A percentile compares a stretch with the other conserved stretches of the same genome.
Conservation (phyloP, 2,113 vertebrate species). For the Oceanites oceanicus region DNA sequence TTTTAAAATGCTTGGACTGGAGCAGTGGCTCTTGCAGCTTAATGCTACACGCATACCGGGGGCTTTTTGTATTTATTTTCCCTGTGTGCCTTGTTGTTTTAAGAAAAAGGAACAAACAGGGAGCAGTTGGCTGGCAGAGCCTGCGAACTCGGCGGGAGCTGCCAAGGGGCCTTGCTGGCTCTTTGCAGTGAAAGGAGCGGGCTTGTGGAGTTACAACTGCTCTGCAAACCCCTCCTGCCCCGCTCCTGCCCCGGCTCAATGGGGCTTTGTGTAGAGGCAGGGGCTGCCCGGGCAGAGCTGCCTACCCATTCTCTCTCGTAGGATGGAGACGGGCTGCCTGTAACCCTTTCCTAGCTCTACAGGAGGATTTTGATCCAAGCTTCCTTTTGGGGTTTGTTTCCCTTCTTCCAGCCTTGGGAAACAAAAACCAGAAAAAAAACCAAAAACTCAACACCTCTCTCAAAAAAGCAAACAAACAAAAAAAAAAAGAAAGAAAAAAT, state of each 20-base stretch:
- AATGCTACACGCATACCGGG: slow-evolving; percentile 11
- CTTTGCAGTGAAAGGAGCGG: slow-evolving; percentile 18
- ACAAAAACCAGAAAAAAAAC: not conserved
- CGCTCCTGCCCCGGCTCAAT: slow-evolving; percentile 1
- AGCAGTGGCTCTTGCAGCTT: slow-evolving; percentile 22
- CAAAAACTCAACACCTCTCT: not conserved
- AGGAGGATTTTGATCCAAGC: not conserved
- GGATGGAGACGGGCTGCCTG: not conserved
- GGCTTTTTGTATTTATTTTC: slow-evolving; percentile 59
- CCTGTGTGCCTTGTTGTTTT: slow-evolving; percentile 56
- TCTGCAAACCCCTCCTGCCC: slow-evolving; percentile 30
- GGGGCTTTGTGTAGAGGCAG: slow-evolving; percentile 37
- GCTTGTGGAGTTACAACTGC: slow-evolving; percentile 42
- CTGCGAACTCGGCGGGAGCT: slow-evolving; percentile 9
- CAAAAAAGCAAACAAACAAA: not conserved
- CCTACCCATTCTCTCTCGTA: not conserved
- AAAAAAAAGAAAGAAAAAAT: not conserved
- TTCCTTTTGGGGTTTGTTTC: not conserved
- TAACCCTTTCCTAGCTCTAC: slow-evolving; percentile 15
- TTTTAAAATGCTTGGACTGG: slow-evolving; percentile 1
- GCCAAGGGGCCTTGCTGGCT: slow-evolving; percentile 35
- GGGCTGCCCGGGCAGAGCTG: not conserved
- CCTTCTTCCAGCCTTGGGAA: not conserved
- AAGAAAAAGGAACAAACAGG: slow-evolving; percentile 60
- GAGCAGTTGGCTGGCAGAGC: slow-evolving; percentile 53